Evolutionary conservation across 2,113 vertebrate species (phyloP), one percentile per base, ranked within the genome.

Genomic region (Thunnus thynnus): DNA sequence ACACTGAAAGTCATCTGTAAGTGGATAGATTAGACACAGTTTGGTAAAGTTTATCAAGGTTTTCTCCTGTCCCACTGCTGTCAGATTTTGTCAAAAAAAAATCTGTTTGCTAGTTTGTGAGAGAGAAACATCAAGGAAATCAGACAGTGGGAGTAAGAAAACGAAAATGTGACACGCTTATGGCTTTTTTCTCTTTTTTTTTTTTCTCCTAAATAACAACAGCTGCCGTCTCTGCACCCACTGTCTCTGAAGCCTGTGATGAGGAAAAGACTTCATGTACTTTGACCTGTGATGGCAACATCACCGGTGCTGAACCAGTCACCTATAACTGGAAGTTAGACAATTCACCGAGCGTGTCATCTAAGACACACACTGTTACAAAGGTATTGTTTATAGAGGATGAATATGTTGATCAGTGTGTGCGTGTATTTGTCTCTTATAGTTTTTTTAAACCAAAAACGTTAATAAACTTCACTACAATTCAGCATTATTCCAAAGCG

Each of bases 171-270:
- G 3, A 5, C 10, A 22, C 1, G 22, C 22, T 22, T 22, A 22
- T 22, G 22, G 22, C 22, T 22, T 22, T 22, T 22, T 22, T 22
- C 22, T 22, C 22, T 6, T 13, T 47, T 47, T 20, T 7, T 7
- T 46, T 7, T 22, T 12, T 9, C 8, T 30, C 3, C 63, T 41
- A 41, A 3, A 27, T 16, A 30, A 25, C 63, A 41, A 55, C 75
- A 92, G 92, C 7, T 47, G 22, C 85, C 0, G 80, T 89, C n/a
- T 80, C 85, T 4, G 25, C 7, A 5, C 91, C 91, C 11, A 7
- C 1, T 0, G 32, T 91, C 4, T 3, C 0, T 0, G 0, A 0
- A 4, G 16, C 22, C 0, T 91, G 86, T n/a, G 11, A 71, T 1
- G 14, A 9, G 0, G 66, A 56, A 0, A 0, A 0, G 22, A 67